phyloP scores from a whole-genome alignment of 2,888 invertebrate genomes.

The Watsonalla cultraria region DNA sequence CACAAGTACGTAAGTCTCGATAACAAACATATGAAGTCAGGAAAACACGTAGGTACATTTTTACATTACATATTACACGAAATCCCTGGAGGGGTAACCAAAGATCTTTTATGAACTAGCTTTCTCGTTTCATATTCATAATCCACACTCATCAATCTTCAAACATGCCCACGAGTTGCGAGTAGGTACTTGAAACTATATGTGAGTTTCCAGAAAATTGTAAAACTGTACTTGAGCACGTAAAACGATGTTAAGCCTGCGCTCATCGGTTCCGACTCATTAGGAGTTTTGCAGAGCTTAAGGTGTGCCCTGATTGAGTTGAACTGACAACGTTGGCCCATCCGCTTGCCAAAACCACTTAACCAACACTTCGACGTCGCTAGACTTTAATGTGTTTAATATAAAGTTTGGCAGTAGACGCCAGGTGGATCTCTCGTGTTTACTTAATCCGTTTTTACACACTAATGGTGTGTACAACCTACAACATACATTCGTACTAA shows the following conservation, averaged over 20 bases:
- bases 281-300: slow-evolving; percentile 56
- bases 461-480: too few relatives aligned
- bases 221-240: slow-evolving; percentile 47
- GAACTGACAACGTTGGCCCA: slow-evolving; percentile 54
- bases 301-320: slow-evolving; percentile 68
- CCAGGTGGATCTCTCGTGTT: slow-evolving; percentile 42
- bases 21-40: too few relatives aligned
- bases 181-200: neutral
- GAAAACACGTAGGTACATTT: too few relatives aligned
- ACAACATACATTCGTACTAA: too few relatives aligned
- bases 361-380: slow-evolving; percentile 39
- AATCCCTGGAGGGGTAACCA: too few relatives aligned
- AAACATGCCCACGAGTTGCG: too few relatives aligned
- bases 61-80: too few relatives aligned
- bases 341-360: slow-evolving; percentile 71
- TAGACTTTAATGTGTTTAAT: slow-evolving; percentile 34
- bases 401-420: slow-evolving; percentile 59
- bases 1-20: too few relatives aligned
- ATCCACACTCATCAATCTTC: too few relatives aligned
- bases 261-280: slow-evolving; percentile 63
- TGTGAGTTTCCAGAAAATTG: neutral
- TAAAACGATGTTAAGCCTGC: slow-evolving; percentile 48
- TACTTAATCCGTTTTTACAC: slow-evolving; percentile 9
- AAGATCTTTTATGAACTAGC: too few relatives aligned
- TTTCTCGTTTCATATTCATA: too few relatives aligned